Percentiles rank a stretch among this genome's conserved stretches.
Evolutionary conservation across 2,888 invertebrate genomes (phyloP).

Genomic region (Neuroscelio doddi): DNA sequence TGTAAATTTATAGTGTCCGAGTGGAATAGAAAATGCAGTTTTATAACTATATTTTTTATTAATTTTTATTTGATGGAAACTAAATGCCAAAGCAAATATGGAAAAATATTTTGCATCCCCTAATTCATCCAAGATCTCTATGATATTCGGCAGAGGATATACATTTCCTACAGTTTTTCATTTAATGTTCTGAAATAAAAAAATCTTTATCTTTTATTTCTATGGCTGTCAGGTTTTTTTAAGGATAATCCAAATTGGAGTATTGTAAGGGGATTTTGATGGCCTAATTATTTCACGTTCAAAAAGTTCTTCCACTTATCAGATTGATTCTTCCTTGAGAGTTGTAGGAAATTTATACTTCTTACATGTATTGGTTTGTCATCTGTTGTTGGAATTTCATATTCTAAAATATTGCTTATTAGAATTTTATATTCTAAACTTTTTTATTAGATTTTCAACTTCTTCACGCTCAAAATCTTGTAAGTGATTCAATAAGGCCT

Average conservation of each 20-base stretch:
- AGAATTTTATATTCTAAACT: too few relatives aligned
- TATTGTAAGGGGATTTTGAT: not conserved
- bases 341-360: conserved; percentile 2
- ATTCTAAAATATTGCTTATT: not conserved
- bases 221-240: not conserved
- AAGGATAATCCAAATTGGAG: too few relatives aligned
- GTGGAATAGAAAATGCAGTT: not conserved
- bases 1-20: not conserved
- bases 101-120: conserved; percentile 1
- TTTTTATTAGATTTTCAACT: too few relatives aligned
- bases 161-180: too few relatives aligned
- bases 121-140: not conserved
- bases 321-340: not conserved
- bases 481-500: too few relatives aligned
- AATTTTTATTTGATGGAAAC: not conserved
- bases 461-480: too few relatives aligned
- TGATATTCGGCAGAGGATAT: too few relatives aligned
- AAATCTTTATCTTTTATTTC: conserved; percentile 1
- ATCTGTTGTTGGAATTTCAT: conserved; percentile 1
- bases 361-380: not conserved
- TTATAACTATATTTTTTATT: too few relatives aligned
- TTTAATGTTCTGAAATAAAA: conserved; percentile 5
- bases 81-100: not conserved
- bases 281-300: not conserved
- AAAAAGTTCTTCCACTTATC: not conserved